phyloP scores from a whole-genome alignment of 2,113 vertebrate genomes.

The Sorex araneus region DNA sequence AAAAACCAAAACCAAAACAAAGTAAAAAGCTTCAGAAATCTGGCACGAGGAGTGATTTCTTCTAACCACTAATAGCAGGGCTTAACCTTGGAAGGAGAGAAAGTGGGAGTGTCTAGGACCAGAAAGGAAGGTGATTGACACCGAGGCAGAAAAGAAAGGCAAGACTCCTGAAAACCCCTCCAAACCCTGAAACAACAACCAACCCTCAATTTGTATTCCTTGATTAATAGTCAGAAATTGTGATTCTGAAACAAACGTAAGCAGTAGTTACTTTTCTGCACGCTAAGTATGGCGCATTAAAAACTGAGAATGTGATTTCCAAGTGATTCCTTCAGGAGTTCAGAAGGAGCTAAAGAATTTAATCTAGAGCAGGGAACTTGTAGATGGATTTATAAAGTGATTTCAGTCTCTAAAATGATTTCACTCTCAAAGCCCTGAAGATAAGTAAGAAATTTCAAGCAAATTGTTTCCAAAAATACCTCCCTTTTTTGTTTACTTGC shows the following conservation, averaged over 20 bases:
- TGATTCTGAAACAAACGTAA: slow-evolving; percentile 5
- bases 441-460: background rate
- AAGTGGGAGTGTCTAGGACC: background rate
- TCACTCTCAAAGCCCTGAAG: background rate
- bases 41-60: background rate
- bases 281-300: slow-evolving; percentile 13
- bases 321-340: slow-evolving; percentile 16
- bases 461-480: slow-evolving; percentile 16
- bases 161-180: background rate
- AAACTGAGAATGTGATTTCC: slow-evolving; percentile 47
- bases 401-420: background rate
- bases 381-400: background rate
- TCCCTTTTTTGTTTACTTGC: too few relatives aligned
- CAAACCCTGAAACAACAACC: background rate
- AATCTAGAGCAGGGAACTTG: background rate
- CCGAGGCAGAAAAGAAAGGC: background rate
- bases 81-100: background rate
- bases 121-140: background rate
- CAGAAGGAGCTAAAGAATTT: slow-evolving; percentile 10
- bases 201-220: background rate
- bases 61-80: background rate
- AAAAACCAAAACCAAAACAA: background rate
- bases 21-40: background rate
- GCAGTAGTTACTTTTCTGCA: background rate
- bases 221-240: slow-evolving; percentile 28